phyloP scores from a whole-genome alignment of 1,140 invertebrate species.

The Batillaria attramentaria region DNA sequence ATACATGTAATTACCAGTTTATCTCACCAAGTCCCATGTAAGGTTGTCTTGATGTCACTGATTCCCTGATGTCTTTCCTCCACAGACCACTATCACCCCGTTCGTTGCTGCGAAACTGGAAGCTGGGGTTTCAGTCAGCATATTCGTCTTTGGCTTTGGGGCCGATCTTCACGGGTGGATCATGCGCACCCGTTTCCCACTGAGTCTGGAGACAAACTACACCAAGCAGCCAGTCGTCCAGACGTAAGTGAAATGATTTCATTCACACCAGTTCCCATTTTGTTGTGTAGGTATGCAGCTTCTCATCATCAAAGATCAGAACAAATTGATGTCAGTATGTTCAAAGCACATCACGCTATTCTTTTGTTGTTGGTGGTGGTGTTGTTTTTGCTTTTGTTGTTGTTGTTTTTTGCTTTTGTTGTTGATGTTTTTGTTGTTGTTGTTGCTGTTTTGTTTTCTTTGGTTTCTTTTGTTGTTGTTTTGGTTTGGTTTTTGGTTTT shows the following conservation, averaged over 20 bases:
- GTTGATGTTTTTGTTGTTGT: too few relatives aligned
- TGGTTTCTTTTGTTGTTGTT: too few relatives aligned
- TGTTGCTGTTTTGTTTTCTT: too few relatives aligned
- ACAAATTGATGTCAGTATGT: too few relatives aligned
- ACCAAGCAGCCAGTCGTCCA: constrained; percentile 27
- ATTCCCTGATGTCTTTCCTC: background rate
- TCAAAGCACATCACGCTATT: too few relatives aligned
- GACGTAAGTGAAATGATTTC: constrained; percentile 22
- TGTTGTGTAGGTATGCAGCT: background rate
- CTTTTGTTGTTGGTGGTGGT: too few relatives aligned
- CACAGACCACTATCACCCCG: background rate
- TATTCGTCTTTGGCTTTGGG: background rate
- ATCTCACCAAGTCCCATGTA: too few relatives aligned
- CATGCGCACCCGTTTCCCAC: constrained; percentile 26
- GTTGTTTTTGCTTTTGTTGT: too few relatives aligned
- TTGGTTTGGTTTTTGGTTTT: too few relatives aligned
- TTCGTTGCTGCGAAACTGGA: background rate
- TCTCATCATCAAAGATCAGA: background rate
- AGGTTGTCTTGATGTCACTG: too few relatives aligned
- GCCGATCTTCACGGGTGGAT: constrained; percentile 15
- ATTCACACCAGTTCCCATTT: background rate
- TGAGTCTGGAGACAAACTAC: constrained; percentile 20
- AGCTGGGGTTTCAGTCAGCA: background rate
- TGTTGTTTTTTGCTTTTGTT: too few relatives aligned
- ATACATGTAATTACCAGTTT: too few relatives aligned